These are phyloP conservation scores for Plecturocebus donacophilus DNA, from an alignment of 2,113 vertebrate species.

Conservation along the genomic window DNA sequence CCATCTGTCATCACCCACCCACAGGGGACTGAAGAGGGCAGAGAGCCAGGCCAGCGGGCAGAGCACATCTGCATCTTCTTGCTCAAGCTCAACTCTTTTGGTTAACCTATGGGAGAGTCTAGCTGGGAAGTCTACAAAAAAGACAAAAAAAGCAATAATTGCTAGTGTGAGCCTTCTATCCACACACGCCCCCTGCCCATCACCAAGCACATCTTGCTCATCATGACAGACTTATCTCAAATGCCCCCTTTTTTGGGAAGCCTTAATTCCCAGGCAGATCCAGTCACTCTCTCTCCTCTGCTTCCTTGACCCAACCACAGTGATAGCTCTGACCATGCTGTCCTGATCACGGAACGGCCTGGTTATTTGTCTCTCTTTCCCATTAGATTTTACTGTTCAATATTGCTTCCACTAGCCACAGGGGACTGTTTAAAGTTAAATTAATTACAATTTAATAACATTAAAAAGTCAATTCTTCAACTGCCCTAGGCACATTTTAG, in stretches of 20 bases:
- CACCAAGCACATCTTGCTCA: not conserved
- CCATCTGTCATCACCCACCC: conserved; percentile 76
- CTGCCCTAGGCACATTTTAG: not conserved
- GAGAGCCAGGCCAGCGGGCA: conserved; percentile 70
- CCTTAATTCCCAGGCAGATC: conserved; percentile 4
- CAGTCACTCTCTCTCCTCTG: not conserved
- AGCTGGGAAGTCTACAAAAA: conserved; percentile 38
- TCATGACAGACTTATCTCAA: conserved; percentile 1
- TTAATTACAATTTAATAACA: not conserved
- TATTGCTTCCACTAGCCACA: not conserved
- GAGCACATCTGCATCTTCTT: conserved; percentile 68
- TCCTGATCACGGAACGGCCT: not conserved
- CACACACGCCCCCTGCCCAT: not conserved
- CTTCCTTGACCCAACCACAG: not conserved
- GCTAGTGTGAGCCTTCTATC: not conserved
- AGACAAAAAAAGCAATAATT: conserved; percentile 11
- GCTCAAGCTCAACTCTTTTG: conserved; percentile 52
- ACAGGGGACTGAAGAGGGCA: conserved; percentile 56
- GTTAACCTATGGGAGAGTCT: conserved; percentile 54
- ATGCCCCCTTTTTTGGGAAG: not conserved
- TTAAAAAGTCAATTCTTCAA: not conserved
- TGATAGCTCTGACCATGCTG: not conserved
- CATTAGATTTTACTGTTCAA: not conserved
- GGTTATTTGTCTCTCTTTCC: not conserved
- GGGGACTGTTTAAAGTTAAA: not conserved